These are phyloP conservation scores for Rhagium mordax DNA, from an alignment of 2,888 invertebrate genomes.

Conservation along the genomic window DNA sequence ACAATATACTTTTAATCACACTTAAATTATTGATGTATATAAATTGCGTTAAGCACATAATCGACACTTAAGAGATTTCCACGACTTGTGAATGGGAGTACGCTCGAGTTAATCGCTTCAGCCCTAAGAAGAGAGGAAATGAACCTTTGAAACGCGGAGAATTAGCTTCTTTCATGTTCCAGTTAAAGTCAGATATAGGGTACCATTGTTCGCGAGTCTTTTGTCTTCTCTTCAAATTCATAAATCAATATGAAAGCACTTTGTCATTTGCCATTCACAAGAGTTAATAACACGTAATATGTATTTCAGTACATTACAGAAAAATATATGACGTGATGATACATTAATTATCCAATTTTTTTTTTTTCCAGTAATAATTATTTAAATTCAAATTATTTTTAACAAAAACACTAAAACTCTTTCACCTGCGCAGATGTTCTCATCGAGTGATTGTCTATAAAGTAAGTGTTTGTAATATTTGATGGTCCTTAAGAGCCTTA, in stretches of 20 bases:
- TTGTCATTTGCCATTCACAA: not conserved
- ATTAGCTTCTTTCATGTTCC: slow-evolving; percentile 35
- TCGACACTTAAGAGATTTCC: not conserved
- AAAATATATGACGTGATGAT: no score
- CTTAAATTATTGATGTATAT: no score
- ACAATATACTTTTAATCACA: no score
- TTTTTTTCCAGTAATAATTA: no score
- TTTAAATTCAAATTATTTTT: no score
- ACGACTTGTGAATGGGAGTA: slow-evolving; percentile 3
- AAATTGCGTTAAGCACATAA: not conserved
- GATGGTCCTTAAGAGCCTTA: no score
- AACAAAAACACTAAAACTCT: no score
- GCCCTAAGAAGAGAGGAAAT: slow-evolving; percentile 40
- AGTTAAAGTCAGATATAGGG: slow-evolving; percentile 7
- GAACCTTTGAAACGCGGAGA: slow-evolving; percentile 36
- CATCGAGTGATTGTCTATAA: no score
- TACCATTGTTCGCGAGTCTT: slow-evolving; percentile 37
- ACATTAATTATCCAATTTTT: no score
- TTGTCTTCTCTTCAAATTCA: slow-evolving; percentile 35
- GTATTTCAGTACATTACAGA: no score
- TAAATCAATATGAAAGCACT: slow-evolving; percentile 28
- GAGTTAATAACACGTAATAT: not conserved
- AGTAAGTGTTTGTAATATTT: no score
- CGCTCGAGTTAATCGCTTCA: slow-evolving; percentile 42
- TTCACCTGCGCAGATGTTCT: no score